A percentile compares a stretch with the other conserved stretches of the same genome.
Conservation (phyloP, 2,888 invertebrate genomes). For the Sicus ferrugineus region DNA sequence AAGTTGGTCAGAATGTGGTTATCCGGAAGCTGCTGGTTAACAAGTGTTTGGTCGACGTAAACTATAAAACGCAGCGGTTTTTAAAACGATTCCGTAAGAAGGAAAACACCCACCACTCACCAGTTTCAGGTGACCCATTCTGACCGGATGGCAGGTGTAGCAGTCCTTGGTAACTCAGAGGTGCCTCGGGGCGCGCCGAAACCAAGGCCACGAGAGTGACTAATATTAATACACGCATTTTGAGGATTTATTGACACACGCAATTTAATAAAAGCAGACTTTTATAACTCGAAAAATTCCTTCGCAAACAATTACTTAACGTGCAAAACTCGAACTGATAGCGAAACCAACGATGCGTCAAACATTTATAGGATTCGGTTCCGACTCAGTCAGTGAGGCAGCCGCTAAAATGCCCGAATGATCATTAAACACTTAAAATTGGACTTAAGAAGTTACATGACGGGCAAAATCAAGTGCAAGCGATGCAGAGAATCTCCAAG, state of each 20-base stretch:
- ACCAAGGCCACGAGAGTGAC: slow-evolving; percentile 54
- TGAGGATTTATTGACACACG: not conserved
- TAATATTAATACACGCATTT: slow-evolving; percentile 59
- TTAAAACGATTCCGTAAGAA: not conserved
- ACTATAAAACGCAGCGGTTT: slow-evolving; percentile 35
- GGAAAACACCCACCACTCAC: slow-evolving; percentile 48
- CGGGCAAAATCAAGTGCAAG: not conserved
- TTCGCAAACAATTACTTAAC: slow-evolving; percentile 28
- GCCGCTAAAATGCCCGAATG: not conserved
- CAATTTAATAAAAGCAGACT: not conserved
- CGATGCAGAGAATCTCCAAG: not conserved
- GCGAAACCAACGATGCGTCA: slow-evolving; percentile 40
- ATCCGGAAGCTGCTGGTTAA: slow-evolving; percentile 54
- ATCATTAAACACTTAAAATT: slow-evolving; percentile 47
- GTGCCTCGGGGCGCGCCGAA: slow-evolving; percentile 58
- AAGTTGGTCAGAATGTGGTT: slow-evolving; percentile 50
- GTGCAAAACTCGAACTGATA: slow-evolving; percentile 52
- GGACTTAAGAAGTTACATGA: slow-evolving; percentile 44
- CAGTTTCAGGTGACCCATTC: slow-evolving; percentile 65
- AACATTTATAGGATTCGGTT: slow-evolving; percentile 54
- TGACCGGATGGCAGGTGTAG: slow-evolving; percentile 58
- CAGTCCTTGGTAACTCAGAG: slow-evolving; percentile 58
- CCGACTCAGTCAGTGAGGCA: slow-evolving; percentile 15
- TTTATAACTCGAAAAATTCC: not conserved
- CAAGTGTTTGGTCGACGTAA: slow-evolving; percentile 47